Percentiles rank a stretch among this genome's conserved stretches.
Evolutionary conservation across 2,797 vertebrate genomes (phyloP).

Genomic region (Melopsittacus undulatus): DNA sequence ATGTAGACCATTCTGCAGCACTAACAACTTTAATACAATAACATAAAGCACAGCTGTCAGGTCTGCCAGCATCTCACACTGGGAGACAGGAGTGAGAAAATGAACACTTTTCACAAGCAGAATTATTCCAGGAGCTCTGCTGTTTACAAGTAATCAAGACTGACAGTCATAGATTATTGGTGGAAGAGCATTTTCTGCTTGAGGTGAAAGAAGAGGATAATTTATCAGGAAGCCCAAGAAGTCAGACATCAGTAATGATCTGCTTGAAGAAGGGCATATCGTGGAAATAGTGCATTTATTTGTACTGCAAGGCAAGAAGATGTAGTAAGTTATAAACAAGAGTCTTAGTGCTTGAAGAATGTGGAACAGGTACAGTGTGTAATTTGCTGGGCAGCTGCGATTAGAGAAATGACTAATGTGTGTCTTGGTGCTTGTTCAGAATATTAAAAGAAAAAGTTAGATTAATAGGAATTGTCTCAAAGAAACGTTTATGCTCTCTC

Average conservation of each 20-base stretch:
- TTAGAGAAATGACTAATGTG: slow-evolving; percentile 42
- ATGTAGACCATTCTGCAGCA: neutral
- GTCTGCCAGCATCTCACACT: slow-evolving; percentile 40
- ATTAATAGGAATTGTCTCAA: neutral
- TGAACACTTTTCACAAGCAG: slow-evolving; percentile 58
- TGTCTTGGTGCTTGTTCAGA: neutral
- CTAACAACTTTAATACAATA: slow-evolving; percentile 65
- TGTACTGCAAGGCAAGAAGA: slow-evolving; percentile 42
- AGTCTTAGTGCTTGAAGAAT: slow-evolving; percentile 7
- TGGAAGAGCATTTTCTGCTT: slow-evolving; percentile 66
- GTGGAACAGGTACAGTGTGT: neutral
- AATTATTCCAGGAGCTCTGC: slow-evolving; percentile 69
- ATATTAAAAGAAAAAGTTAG: slow-evolving; percentile 19
- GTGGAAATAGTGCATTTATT: slow-evolving; percentile 40
- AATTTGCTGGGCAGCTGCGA: slow-evolving; percentile 2
- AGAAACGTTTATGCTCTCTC: neutral
- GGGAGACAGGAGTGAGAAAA: slow-evolving; percentile 51
- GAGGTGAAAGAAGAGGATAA: slow-evolving; percentile 67
- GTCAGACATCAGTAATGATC: slow-evolving; percentile 62
- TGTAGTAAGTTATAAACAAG: slow-evolving; percentile 32
- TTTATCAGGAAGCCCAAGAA: slow-evolving; percentile 64
- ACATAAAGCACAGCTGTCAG: slow-evolving; percentile 63
- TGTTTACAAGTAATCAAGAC: slow-evolving; percentile 69
- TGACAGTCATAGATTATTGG: slow-evolving; percentile 61
- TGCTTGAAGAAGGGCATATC: slow-evolving; percentile 52